Conservation (phyloP, 1,140 invertebrate genomes). For the Drosophila kikkawai region DNA sequence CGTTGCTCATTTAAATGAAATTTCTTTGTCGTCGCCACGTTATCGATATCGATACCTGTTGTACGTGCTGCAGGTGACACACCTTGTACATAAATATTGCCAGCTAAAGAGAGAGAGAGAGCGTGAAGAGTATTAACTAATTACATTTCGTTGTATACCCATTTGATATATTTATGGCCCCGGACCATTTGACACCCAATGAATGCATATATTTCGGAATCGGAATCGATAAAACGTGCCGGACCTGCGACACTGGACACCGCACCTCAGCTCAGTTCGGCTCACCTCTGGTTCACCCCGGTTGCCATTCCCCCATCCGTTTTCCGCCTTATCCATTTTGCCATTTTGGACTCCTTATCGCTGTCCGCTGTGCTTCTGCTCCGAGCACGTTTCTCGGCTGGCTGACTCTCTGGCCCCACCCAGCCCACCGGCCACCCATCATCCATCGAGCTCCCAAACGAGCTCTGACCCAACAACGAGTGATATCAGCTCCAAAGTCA, state of each 20-base stretch:
- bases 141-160: constrained; percentile 76
- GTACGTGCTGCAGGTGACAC: constrained; percentile 55
- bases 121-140: constrained; percentile 70
- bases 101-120: constrained; percentile 17
- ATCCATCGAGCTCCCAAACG: constrained; percentile 5
- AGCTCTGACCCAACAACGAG: not conserved
- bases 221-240: constrained; percentile 77
- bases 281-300: constrained; percentile 12
- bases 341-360: constrained; percentile 61
- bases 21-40: constrained; percentile 58
- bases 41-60: constrained; percentile 45
- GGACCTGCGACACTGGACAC: constrained; percentile 58
- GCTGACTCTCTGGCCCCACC: constrained; percentile 26
- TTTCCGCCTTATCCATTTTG: constrained; percentile 50
- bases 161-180: constrained; percentile 75
- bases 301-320: constrained; percentile 2
- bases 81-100: constrained; percentile 56
- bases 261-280: constrained; percentile 12
- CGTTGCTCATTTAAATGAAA: constrained; percentile 57
- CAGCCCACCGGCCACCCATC: constrained; percentile 8
- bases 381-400: constrained; percentile 47
- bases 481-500: constrained; percentile 36
- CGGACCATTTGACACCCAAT: constrained; percentile 54
- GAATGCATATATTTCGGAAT: constrained; percentile 74
- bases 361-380: constrained; percentile 31